A percentile compares a stretch with the other conserved stretches of the same genome.
These are phyloP conservation scores for Ceyx melanurus DNA, from an alignment of 2,113 vertebrate species.

Conservation along the genomic window DNA sequence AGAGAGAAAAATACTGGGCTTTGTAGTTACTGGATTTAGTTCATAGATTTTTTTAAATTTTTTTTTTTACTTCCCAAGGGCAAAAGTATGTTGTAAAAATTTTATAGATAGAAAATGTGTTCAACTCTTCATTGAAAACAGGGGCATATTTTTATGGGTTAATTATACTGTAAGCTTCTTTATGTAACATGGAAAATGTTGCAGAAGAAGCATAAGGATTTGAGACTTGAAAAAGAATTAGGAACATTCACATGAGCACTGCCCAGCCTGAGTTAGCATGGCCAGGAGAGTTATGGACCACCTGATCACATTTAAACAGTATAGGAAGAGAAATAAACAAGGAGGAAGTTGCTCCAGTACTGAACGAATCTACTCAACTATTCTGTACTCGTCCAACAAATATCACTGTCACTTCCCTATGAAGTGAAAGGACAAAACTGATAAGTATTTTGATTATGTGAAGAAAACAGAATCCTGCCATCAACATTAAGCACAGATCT, in stretches of 20 bases:
- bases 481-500: not conserved
- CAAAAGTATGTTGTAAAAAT: slow-evolving; percentile 38
- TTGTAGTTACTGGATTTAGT: slow-evolving; percentile 34
- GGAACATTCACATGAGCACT: not conserved
- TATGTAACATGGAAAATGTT: slow-evolving; percentile 9
- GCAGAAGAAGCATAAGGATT: slow-evolving; percentile 17
- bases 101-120: slow-evolving; percentile 50
- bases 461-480: not conserved
- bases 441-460: not conserved
- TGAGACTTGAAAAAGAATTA: not conserved
- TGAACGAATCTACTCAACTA: not conserved
- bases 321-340: not conserved
- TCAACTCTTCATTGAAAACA: slow-evolving; percentile 42
- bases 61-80: slow-evolving; percentile 4
- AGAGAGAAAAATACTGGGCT: slow-evolving; percentile 5
- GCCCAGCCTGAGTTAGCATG: not conserved
- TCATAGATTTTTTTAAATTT: not conserved
- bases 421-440: not conserved
- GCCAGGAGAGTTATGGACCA: not conserved
- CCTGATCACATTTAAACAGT: not conserved
- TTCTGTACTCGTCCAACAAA: not conserved
- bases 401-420: not conserved
- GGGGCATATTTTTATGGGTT: slow-evolving; percentile 6
- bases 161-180: slow-evolving; percentile 48
- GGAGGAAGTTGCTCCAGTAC: accelerated